Conservation (phyloP, 2,888 invertebrate genomes). For the Ecliptopera silaceata region DNA sequence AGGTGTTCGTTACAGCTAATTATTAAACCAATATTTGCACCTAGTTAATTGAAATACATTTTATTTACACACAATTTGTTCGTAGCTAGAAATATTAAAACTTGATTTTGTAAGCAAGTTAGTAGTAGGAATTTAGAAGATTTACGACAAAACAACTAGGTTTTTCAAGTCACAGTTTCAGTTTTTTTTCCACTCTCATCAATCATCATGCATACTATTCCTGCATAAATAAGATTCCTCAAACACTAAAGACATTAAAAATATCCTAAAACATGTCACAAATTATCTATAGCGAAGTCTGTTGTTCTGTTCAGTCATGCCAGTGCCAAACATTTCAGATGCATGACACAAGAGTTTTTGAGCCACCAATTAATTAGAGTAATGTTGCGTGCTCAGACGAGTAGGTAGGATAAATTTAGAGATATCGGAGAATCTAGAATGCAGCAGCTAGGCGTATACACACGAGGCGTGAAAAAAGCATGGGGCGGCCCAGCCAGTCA, state of each 20-base stretch:
- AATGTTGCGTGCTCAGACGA: slow-evolving; percentile 23
- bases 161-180: not conserved
- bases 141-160: no score
- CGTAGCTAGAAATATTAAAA: slow-evolving; percentile 17
- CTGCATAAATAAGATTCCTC: not conserved
- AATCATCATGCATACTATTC: not conserved
- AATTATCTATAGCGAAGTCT: slow-evolving; percentile 15
- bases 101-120: no score
- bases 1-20: slow-evolving; percentile 17
- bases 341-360: slow-evolving; percentile 26
- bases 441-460: slow-evolving; percentile 52
- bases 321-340: slow-evolving; percentile 32
- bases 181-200: not conserved
- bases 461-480: slow-evolving; percentile 55
- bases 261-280: slow-evolving; percentile 4
- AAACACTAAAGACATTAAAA: slow-evolving; percentile 1
- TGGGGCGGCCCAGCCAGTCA: slow-evolving; percentile 71
- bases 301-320: slow-evolving; percentile 12
- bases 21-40: slow-evolving; percentile 10
- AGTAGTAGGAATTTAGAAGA: no score
- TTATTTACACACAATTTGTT: slow-evolving; percentile 14
- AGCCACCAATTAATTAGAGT: slow-evolving; percentile 31
- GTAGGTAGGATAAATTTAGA: slow-evolving; percentile 38
- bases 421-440: slow-evolving; percentile 37
- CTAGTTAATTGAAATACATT: slow-evolving; percentile 19